Percentiles rank a stretch among this genome's conserved stretches.
Conservation (phyloP, 2,888 invertebrate genomes). For the Cacoxenus indagator region DNA sequence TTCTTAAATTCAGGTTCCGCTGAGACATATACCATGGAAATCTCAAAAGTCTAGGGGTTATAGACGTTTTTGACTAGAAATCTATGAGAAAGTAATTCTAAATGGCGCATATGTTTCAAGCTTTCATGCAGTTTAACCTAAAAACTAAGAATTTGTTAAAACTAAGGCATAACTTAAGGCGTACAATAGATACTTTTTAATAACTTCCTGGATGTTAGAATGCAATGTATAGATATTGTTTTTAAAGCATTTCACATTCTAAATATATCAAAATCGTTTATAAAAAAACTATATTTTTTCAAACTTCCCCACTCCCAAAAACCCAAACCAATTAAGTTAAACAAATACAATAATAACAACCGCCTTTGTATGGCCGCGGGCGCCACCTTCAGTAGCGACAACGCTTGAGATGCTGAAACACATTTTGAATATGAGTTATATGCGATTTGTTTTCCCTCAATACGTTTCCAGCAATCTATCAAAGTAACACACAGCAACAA, state of each 20-base stretch:
- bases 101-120: too few relatives aligned
- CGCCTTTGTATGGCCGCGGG: background rate
- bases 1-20: too few relatives aligned
- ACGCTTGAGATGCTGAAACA: background rate
- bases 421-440: background rate
- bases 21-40: too few relatives aligned
- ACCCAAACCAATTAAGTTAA: background rate
- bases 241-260: background rate
- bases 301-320: background rate
- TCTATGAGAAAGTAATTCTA: too few relatives aligned
- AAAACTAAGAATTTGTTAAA: too few relatives aligned
- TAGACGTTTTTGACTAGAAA: too few relatives aligned
- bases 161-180: too few relatives aligned
- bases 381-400: background rate
- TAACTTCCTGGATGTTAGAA: too few relatives aligned
- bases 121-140: too few relatives aligned
- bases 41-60: too few relatives aligned
- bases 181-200: too few relatives aligned
- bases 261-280: background rate
- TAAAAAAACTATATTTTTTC: background rate
- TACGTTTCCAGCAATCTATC: background rate
- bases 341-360: slow-evolving; percentile 2
- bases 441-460: background rate
- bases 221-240: too few relatives aligned
- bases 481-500: background rate